Evolutionary conservation across 2,797 vertebrate species (phyloP), one percentile per base, ranked within the genome.

Genomic region (Pitangus sulphuratus): DNA sequence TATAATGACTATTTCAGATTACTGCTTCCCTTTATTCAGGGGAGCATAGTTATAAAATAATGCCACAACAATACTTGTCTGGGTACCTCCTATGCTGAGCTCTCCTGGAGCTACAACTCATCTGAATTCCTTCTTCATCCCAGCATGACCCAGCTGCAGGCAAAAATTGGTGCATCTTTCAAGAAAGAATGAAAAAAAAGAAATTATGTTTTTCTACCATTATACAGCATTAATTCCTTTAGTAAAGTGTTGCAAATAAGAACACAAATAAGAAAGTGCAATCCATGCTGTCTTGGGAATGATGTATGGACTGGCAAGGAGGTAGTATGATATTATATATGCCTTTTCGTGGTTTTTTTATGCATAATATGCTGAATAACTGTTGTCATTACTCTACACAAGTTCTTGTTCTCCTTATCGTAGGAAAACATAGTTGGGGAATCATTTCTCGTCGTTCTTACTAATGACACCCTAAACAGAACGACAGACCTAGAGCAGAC

Each of bases 371-470:
- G 26, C 64, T 87, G 45, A 61, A 31, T 79, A 80, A 64, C 77
- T 85, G 19, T n/a, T 26, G 42, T 21, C 64, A 25, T 76, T 83
- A 56, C 19, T 37, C 25, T 54, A 37, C 16, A 51, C 11, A 48
- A 68, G 17, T 83, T 93, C 62, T 45, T 65, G 3, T 78, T 88
- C 20, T 51, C 25, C 4, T 62, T 50, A 26, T 64, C n/a, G 3
- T 14, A 62, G 30, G 30, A 51, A 33, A 30, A 33, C 0, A 0
- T 44, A 50, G 16, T 33, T 48, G 15, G 12, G 50, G 4, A 9
- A 47, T 87, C 15, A 28, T 72, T 82, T 64, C 11, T 61, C 42
- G 33, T 44, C 28, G 3, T 31, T 57, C 21, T 90, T 54, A 24
- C 26, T 54, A 16, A 20, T 53, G 58, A 47, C n/a, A 45, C 25